These are phyloP conservation scores for Platycnemis pennipes DNA, from an alignment of 2,888 invertebrate genomes.

Conservation along the genomic window DNA sequence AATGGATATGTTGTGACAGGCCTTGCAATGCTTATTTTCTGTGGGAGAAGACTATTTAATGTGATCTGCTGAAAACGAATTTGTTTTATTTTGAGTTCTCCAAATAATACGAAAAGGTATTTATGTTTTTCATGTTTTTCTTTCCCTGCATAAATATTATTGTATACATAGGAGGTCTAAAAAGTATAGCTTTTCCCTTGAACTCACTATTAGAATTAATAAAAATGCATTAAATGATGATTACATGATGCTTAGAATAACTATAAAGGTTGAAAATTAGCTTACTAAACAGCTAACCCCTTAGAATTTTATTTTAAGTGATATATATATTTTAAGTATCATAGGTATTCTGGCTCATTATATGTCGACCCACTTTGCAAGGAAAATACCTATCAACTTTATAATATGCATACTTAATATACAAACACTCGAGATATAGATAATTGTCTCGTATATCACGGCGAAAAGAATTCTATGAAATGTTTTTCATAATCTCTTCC, in stretches of 20 bases:
- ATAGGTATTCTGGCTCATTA: neutral
- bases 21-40: neutral
- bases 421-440: no score
- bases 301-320: neutral
- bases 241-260: neutral
- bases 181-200: neutral
- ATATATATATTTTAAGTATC: neutral
- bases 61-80: neutral
- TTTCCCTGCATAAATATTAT: neutral
- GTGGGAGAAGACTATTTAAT: neutral
- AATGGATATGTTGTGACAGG: neutral
- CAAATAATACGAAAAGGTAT: neutral
- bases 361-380: neutral
- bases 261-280: neutral
- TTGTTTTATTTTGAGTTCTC: neutral
- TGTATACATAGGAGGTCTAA: neutral
- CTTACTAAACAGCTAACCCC: neutral
- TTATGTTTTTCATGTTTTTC: neutral
- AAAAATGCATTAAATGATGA: neutral
- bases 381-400: no score
- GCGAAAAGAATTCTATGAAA: no score
- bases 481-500: no score
- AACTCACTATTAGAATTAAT: neutral
- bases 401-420: no score
- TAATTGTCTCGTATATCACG: no score